A percentile compares a stretch with the other conserved stretches of the same genome.
Evolutionary conservation across 1,140 invertebrate species (phyloP).

Genomic region (Trialeurodes vaporariorum): DNA sequence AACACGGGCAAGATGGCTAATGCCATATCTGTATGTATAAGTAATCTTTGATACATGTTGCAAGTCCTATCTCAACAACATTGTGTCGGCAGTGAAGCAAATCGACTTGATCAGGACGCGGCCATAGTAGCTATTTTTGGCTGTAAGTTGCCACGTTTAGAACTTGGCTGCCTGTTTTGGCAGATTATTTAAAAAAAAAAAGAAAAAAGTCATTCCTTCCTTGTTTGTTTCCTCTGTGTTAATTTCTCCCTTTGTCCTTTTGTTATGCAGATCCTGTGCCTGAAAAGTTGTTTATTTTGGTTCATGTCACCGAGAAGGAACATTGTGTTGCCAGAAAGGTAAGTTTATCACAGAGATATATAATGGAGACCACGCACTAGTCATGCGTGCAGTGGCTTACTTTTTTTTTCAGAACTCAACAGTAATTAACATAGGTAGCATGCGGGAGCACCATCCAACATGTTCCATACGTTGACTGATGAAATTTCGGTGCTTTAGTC

Average conservation of each 20-base stretch:
- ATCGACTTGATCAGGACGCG: background rate
- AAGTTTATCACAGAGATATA: background rate
- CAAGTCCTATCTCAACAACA: too few species aligned
- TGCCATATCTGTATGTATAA: too few species aligned
- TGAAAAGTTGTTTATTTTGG: background rate
- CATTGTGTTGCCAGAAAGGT: background rate
- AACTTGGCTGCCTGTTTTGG: background rate
- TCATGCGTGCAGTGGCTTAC: background rate
- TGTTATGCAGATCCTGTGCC: background rate
- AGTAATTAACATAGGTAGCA: background rate
- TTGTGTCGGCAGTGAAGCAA: too few species aligned
- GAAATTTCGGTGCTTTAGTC: too few species aligned
- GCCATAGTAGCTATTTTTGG: background rate
- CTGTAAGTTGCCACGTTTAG: background rate
- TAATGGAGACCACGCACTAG: too few species aligned
- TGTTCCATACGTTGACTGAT: background rate
- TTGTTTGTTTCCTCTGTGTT: background rate
- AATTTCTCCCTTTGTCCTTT: too few species aligned
- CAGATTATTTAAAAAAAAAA: background rate
- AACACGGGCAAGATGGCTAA: too few species aligned
- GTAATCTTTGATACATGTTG: too few species aligned
- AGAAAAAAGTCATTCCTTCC: background rate
- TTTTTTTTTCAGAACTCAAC: background rate
- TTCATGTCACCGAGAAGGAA: background rate
- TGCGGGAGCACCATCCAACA: background rate